Conservation (phyloP, 2,888 invertebrate species). For the Nomada hirtipes region DNA sequence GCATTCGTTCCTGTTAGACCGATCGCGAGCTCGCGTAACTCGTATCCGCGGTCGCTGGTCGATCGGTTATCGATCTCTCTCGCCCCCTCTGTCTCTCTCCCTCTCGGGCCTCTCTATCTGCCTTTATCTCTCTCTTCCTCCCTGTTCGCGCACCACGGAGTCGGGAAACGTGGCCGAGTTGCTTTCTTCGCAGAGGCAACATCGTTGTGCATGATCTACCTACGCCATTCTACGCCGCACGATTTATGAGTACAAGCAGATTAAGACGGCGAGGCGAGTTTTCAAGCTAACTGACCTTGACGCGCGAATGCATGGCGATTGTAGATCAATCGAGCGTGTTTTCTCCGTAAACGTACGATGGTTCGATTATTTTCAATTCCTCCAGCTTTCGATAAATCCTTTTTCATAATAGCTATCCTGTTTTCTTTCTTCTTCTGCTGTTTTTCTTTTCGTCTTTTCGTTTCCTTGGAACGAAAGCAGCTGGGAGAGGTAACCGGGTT, state of each 20-base stretch:
- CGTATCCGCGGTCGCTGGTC: constrained; percentile 43
- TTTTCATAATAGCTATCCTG: too few species aligned
- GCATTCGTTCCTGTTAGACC: constrained; percentile 34
- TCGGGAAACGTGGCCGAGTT: constrained; percentile 29
- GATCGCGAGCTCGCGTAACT: constrained; percentile 36
- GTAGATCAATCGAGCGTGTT: constrained; percentile 37
- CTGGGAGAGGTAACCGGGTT: neutral
- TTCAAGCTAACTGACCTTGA: constrained; percentile 61
- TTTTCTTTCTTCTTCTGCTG: too few species aligned
- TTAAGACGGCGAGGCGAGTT: constrained; percentile 52
- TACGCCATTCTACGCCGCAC: constrained; percentile 56
- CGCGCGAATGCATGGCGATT: constrained; percentile 52
- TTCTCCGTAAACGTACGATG: constrained; percentile 1
- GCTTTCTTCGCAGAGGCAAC: constrained; percentile 35
- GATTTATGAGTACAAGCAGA: constrained; percentile 63
- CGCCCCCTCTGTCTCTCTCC: neutral
- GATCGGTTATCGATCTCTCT: constrained; percentile 64
- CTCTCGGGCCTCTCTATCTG: too few species aligned
- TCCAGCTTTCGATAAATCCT: too few species aligned
- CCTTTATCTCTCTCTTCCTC: too few species aligned
- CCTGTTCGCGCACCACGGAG: neutral
- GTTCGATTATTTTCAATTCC: constrained; percentile 3
- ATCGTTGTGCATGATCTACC: constrained; percentile 66
- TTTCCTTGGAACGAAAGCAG: neutral
- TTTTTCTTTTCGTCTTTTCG: neutral